A percentile compares a stretch with the other conserved stretches of the same genome.
Evolutionary conservation across 1,140 invertebrate species (phyloP).

Genomic region (Rhynchophorus ferrugineus): DNA sequence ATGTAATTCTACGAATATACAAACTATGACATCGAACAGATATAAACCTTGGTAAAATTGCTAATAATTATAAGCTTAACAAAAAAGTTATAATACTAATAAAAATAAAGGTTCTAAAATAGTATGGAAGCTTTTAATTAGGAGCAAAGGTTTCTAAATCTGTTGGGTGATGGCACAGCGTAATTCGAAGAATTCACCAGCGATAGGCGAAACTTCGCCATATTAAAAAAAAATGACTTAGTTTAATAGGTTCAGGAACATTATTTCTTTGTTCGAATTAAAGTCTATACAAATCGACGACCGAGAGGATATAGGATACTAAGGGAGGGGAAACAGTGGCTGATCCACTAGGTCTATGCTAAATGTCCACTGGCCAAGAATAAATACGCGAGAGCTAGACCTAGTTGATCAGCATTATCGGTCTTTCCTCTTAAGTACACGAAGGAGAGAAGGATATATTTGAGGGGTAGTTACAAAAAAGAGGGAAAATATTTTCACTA

Average conservation of each 20-base stretch:
- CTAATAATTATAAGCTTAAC: constrained; percentile 8
- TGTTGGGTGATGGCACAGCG: constrained; percentile 1
- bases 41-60: constrained; percentile 8
- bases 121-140: constrained; percentile 1
- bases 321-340: constrained; percentile 5
- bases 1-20: constrained; percentile 32
- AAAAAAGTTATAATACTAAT: constrained; percentile 10
- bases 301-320: neutral
- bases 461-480: constrained; percentile 17
- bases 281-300: constrained; percentile 5
- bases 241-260: constrained; percentile 43
- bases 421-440: constrained; percentile 7
- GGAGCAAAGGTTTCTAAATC: neutral
- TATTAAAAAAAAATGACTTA: constrained; percentile 39
- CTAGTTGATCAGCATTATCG: constrained; percentile 8
- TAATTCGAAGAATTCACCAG: constrained; percentile 15
- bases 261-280: constrained; percentile 41
- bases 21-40: neutral
- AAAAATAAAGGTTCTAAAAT: too few relatives aligned
- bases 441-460: neutral
- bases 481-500: neutral
- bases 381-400: constrained; percentile 22
- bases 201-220: constrained; percentile 4
- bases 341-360: constrained; percentile 15
- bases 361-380: constrained; percentile 25